Evolutionary conservation across 2,888 invertebrate genomes (phyloP), one percentile per base, ranked within the genome.

Genomic region (Apotomis betuletana): DNA sequence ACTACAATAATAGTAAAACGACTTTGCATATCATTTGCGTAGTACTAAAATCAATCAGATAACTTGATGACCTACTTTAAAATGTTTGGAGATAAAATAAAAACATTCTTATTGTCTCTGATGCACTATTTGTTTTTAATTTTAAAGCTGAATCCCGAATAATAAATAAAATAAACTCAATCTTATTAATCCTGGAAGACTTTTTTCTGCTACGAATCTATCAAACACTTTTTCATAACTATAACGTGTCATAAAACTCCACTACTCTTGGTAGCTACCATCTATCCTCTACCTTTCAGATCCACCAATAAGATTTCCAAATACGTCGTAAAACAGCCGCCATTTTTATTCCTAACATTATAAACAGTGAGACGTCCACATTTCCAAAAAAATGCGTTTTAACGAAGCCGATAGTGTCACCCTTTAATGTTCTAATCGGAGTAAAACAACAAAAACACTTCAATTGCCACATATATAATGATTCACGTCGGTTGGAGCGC

Each of bases 251-350:
- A 58, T 49, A 27, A 57, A 51, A 51, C 67, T 41, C 15, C 27
- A 64, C 41, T 70, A 57, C 27, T 41, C 52, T 0, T 55, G 36
- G 46, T 27, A 54, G 52, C 51, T 58, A 58, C 38, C 12, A 58
- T 13, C 38, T 49, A 54, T 36, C 57, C 46, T 51, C 57, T 51
- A 70, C 54, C 65, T 65, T 63, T 70, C 70, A 70, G 70, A 70
- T 70, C 65, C 54, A 55, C 44, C n/a, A 44, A 60, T 70, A 54
- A 70, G 70, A 70, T 70, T 70, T 55, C 46, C 49, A 65, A 49
- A 46, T 54, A 55, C 46, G 6, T 55, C 46, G n/a, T 55, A 36
- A 60, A 54, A 68, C 46, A 15, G 38, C 60, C n/a, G 15, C 69
- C 55, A 62, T 61, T 38, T 12, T 51, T 44, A 57, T 27, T n/a